A percentile compares a stretch with the other conserved stretches of the same genome.
Evolutionary conservation across 2,888 invertebrate genomes (phyloP).

Genomic region (Spilosoma lubricipeda): DNA sequence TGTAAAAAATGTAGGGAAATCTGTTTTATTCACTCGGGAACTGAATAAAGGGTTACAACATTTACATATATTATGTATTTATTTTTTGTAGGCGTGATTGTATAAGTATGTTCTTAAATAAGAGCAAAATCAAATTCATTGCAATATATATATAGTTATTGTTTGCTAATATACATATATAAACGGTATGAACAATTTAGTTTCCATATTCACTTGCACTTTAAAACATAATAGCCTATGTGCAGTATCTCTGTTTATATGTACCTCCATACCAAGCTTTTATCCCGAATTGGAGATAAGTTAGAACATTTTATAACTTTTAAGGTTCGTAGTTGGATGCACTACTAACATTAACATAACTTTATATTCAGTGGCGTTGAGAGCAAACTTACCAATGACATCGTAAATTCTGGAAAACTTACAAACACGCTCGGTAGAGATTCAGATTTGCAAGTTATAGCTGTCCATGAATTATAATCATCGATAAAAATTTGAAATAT

Average conservation of each 20-base stretch:
- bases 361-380: conserved; percentile 81
- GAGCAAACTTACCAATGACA: conserved; percentile 77
- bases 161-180: conserved; percentile 11
- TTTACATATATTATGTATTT: neutral
- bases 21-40: conserved; percentile 25
- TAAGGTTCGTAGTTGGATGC: conserved; percentile 76
- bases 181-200: conserved; percentile 9
- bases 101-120: too few relatives aligned
- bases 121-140: neutral
- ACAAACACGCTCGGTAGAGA: conserved; percentile 77
- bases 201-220: conserved; percentile 28
- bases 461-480: conserved; percentile 69
- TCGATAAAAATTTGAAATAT: conserved; percentile 58
- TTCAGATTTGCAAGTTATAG: conserved; percentile 78
- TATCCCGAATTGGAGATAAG: conserved; percentile 69
- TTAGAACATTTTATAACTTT: conserved; percentile 77
- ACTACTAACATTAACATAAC: conserved; percentile 81
- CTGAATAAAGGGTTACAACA: neutral
- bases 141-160: neutral
- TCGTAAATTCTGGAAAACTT: conserved; percentile 82
- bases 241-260: conserved; percentile 23
- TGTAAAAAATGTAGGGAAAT: conserved; percentile 35
- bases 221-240: conserved; percentile 15
- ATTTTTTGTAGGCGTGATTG: too few relatives aligned
- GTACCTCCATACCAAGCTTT: conserved; percentile 55